phyloP scores from a whole-genome alignment of 2,888 invertebrate genomes.

The Pyrocoelia pectoralis region DNA sequence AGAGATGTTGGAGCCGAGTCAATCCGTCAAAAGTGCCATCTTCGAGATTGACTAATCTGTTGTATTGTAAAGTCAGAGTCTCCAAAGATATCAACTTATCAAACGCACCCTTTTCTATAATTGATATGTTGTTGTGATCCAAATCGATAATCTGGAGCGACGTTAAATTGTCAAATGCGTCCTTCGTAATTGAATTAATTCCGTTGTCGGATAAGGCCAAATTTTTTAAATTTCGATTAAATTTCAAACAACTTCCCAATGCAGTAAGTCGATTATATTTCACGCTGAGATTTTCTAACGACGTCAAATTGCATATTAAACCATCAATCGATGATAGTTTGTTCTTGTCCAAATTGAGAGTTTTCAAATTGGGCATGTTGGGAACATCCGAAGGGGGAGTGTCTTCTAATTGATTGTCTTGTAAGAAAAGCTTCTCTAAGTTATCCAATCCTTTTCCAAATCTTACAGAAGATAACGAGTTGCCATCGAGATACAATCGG shows the following conservation, averaged over 20 bases:
- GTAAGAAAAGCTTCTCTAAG: not conserved
- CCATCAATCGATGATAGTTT: not conserved
- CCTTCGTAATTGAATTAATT: not conserved
- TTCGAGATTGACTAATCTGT: not conserved
- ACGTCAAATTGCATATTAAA: not conserved
- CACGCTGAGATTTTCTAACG: not conserved
- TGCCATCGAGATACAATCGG: not conserved
- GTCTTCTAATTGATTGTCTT: not conserved
- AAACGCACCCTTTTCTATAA: not conserved
- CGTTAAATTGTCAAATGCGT: not conserved
- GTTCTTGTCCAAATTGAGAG: not conserved
- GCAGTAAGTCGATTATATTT: not conserved
- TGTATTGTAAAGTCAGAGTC: not conserved
- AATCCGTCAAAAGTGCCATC: not conserved
- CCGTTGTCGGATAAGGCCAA: not conserved
- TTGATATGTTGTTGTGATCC: not conserved
- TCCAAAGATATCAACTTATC: not conserved
- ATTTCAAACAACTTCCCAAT: not conserved
- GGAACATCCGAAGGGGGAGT: not conserved
- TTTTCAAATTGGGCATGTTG: not conserved
- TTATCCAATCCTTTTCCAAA: not conserved
- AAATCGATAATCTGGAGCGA: not conserved
- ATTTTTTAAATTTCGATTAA: not conserved
- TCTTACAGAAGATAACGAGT: not conserved
- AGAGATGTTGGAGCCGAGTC: not conserved